phyloP scores from a whole-genome alignment of 2,888 invertebrate genomes.

The Argynnis bischoffii region DNA sequence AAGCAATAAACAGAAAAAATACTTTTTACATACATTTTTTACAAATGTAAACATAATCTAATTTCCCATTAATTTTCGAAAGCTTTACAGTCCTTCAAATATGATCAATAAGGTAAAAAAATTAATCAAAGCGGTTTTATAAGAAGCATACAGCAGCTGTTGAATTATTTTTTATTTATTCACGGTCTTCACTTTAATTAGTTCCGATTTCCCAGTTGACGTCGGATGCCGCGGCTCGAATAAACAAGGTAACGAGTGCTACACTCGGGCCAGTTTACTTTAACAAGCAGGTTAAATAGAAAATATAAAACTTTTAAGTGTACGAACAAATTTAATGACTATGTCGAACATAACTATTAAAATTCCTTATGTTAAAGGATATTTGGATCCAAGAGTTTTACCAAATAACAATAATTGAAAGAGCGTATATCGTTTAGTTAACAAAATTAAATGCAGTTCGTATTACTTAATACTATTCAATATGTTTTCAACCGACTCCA shows the following conservation, averaged over 20 bases:
- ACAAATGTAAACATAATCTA: background rate
- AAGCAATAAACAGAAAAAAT: too few relatives aligned
- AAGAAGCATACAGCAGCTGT: conserved; percentile 1
- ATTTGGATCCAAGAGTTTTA: too few relatives aligned
- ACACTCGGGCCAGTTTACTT: conserved; percentile 20
- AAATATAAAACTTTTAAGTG: conserved; percentile 20
- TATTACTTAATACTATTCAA: too few relatives aligned
- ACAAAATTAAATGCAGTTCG: too few relatives aligned
- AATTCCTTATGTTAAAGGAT: too few relatives aligned
- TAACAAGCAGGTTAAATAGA: conserved; percentile 20
- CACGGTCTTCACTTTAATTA: conserved; percentile 22
- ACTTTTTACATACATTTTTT: too few relatives aligned
- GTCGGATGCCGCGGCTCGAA: conserved; percentile 13
- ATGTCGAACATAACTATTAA: too few relatives aligned
- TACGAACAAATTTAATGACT: background rate
- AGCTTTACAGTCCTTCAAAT: background rate
- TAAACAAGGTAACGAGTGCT: conserved; percentile 23
- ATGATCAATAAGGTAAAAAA: conserved; percentile 1
- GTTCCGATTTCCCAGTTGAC: conserved; percentile 23
- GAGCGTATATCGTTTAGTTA: too few relatives aligned
- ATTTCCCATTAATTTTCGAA: background rate
- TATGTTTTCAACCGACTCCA: too few relatives aligned
- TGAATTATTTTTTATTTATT: conserved; percentile 22
- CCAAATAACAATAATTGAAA: too few relatives aligned
- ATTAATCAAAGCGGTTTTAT: conserved; percentile 5